Evolutionary conservation across 2,888 invertebrate species (phyloP).

Genomic region (Lepidonotus clava): DNA sequence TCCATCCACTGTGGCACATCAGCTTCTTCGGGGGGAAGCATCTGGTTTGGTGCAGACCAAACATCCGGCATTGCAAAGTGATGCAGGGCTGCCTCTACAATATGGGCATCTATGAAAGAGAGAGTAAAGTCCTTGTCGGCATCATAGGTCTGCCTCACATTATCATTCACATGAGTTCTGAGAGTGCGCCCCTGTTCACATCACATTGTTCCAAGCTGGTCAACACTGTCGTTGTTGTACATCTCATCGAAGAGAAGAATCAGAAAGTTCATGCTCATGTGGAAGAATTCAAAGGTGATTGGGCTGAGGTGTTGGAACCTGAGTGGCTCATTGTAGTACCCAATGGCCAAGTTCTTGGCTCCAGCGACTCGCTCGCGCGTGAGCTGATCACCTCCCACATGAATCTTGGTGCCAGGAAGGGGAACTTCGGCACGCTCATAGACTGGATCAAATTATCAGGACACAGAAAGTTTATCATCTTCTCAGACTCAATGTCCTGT

Average conservation of each 20-base stretch:
- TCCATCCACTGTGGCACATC: slow-evolving; percentile 47
- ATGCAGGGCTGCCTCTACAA: slow-evolving; percentile 59
- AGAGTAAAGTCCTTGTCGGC: slow-evolving; percentile 63
- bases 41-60: background rate
- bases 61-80: slow-evolving; percentile 61
- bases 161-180: slow-evolving; percentile 57
- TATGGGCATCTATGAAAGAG: slow-evolving; percentile 59
- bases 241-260: slow-evolving; percentile 58
- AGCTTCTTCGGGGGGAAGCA: background rate
- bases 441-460: too few relatives aligned
- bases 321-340: slow-evolving; percentile 21
- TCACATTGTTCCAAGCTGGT: slow-evolving; percentile 62
- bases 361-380: slow-evolving; percentile 62
- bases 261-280: slow-evolving; percentile 62
- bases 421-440: background rate
- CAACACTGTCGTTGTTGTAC: slow-evolving; percentile 56
- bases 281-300: slow-evolving; percentile 62
- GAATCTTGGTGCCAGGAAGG: slow-evolving; percentile 38
- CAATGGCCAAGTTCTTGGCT: slow-evolving; percentile 38
- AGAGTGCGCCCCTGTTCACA: slow-evolving; percentile 56
- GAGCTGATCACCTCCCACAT: slow-evolving; percentile 64
- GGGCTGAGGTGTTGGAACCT: slow-evolving; percentile 59
- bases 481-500: too few relatives aligned
- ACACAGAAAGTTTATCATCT: too few relatives aligned
- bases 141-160: slow-evolving; percentile 61